Evolutionary conservation across 2,888 invertebrate species (phyloP), one percentile per base, ranked within the genome.

Genomic region (Gastrophysa polygoni): DNA sequence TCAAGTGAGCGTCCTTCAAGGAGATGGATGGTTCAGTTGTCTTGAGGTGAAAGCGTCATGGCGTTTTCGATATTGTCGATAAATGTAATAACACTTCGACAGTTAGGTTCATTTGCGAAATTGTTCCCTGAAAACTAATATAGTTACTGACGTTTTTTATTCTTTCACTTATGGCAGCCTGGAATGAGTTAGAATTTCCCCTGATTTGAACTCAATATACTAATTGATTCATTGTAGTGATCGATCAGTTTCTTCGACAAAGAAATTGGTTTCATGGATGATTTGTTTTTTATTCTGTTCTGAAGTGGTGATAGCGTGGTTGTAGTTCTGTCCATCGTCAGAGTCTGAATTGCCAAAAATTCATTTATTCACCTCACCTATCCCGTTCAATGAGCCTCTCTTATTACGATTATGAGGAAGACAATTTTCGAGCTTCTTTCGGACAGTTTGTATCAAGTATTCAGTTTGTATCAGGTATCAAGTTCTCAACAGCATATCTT

Each of bases 261-360:
- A 29, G 48, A 57, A 17, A 24, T 46, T 29, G 4, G 16, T 17
- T 16, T 57, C 32, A 2, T 29, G 24, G 18, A 14, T 14, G 8
- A 43, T 43, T 28, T 60, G 14, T 17, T 29, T n/a, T 43, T 55
- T 43, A 46, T 62, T 59, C 10, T 61, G 20, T 43, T 54, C 54
- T 59, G 59, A 34, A 10, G 10, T 50, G 21, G 48, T 5, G 8
- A 64, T 20, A 32, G 55, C 20, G 2, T 51, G 14, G 44, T 61
- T 17, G 20, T 58, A 62, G 7, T 43, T 34, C n/a, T n/a, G n/a
- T n/a, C n/a, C 51, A 48, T 64, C 64, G 14, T 58, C 56, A 7
- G 58, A 28, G 20, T 62, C 61, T 44, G 62, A 20, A 8, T 50
- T 62, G 21, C 59, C 62, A 11, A 59, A 59, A n/a, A 65, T 28